Base-by-base conservation (phyloP, 92 coral and sea anemone species). In the Diadumene lineata region DNA sequence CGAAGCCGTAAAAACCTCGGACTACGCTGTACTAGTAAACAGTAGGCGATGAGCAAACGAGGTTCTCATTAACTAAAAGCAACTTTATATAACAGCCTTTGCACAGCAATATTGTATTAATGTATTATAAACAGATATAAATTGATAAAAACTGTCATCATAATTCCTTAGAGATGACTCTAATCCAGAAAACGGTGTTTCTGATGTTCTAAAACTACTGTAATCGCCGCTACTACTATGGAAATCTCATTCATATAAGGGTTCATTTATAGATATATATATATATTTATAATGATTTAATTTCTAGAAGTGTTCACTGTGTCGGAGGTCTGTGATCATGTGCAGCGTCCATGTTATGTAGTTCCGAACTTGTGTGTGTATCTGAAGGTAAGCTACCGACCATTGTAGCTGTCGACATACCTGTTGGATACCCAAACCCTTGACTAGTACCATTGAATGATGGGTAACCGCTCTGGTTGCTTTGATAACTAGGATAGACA, bases 401-500 rank as follows among this genome's bases (percentile, higher is more conserved):
- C 88, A 83, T 69, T 27, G 75, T 87, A 21, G 85, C 64, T 51
- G 92, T 71, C 1, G 97, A 81, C 69, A 88, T 85, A n/a, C 80
- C 76, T 9, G 93, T 70, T 0, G 92, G 97, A 78, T 71, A 87
- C 0, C 92, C 82, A 56, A 60, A 86, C 8, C 73, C 85, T 50
- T 81, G 87, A 24, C 84, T 78, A 31, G 62, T 61, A 18, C 51
- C 79, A 38, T 72, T 78, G 82, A 89, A 91, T 69, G 97, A 60
- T 15, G 97, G 90, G 79, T 73, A 91, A 53, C 85, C 81, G 2
- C 78, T 33, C 70, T 81, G 92, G 28, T 87, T 78, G 7, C 85
- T 86, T 74, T 91, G 97, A 65, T 89, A 88, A 57, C 93, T 77
- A 29, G 93, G 81, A 75, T 77, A 91, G 27, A 81, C 85, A 25